A percentile compares a stretch with the other conserved stretches of the same genome.
Evolutionary conservation across 2,113 vertebrate genomes (phyloP).

Genomic region (Ctenomys sociabilis): DNA sequence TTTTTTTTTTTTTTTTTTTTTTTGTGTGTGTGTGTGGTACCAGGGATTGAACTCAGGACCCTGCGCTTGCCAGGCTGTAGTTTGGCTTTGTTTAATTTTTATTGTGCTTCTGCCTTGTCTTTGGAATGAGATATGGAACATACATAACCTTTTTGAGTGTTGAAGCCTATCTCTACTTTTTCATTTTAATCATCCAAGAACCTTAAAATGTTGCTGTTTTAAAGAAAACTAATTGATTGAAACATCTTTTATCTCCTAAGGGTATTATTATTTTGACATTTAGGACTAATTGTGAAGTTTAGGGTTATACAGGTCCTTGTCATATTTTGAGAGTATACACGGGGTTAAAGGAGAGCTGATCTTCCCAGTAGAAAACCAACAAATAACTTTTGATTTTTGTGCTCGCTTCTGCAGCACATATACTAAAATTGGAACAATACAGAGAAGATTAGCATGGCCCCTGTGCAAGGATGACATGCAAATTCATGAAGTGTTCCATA

Average conservation of each 20-base stretch:
- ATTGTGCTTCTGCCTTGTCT: neutral
- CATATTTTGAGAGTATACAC: neutral
- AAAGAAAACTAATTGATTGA: neutral
- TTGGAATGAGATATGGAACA: neutral
- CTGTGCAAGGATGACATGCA: too few relatives aligned
- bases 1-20: neutral
- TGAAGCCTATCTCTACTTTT: neutral
- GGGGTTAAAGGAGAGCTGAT: neutral
- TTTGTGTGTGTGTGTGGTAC: too few relatives aligned
- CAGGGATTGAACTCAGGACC: too few relatives aligned
- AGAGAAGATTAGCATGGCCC: too few relatives aligned
- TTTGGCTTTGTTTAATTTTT: slow-evolving; percentile 37
- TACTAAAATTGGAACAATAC: too few relatives aligned
- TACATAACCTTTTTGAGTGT: neutral
- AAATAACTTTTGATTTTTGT: neutral
- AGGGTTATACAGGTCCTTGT: neutral
- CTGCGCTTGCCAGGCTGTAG: too few relatives aligned
- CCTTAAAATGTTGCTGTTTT: neutral
- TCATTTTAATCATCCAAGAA: slow-evolving; percentile 10
- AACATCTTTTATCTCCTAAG: neutral
- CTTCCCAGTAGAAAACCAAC: neutral
- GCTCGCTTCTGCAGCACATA: too few relatives aligned
- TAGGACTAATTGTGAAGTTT: neutral
- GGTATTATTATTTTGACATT: neutral
- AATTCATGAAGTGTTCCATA: too few relatives aligned